Conservation (phyloP, 2,797 vertebrate genomes). For the Clamator glandarius region DNA sequence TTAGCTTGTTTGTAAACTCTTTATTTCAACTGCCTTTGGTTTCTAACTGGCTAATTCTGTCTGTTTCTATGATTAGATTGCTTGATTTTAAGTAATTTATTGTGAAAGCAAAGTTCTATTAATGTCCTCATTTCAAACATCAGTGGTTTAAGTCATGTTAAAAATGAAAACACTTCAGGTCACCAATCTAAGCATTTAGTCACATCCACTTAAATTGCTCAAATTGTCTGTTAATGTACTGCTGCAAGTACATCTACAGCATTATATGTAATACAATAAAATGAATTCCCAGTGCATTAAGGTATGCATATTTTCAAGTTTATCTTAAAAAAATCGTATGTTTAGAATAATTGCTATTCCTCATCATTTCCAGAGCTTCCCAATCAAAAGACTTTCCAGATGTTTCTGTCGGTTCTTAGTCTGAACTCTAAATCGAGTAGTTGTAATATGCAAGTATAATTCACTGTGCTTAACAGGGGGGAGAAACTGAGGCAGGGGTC, state of each 20-base stretch:
- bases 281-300: neutral
- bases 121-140: neutral
- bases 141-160: neutral
- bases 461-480: too few relatives aligned
- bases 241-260: neutral
- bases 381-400: neutral
- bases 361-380: neutral
- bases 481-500: fast-evolving
- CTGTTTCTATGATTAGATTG: neutral
- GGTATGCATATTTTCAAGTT: neutral
- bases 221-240: neutral
- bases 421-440: neutral
- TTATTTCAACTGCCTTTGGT: neutral
- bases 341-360: too few relatives aligned
- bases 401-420: neutral
- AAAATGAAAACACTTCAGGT: neutral
- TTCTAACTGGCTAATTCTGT: neutral
- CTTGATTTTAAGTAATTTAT: neutral
- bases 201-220: neutral
- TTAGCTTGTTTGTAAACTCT: neutral
- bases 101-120: neutral
- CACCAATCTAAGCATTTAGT: neutral
- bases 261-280: neutral
- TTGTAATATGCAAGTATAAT: fast-evolving
- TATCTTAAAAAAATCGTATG: neutral